These are phyloP conservation scores for Papilio dardanus DNA, from an alignment of 1,140 invertebrate species.

Conservation along the genomic window DNA sequence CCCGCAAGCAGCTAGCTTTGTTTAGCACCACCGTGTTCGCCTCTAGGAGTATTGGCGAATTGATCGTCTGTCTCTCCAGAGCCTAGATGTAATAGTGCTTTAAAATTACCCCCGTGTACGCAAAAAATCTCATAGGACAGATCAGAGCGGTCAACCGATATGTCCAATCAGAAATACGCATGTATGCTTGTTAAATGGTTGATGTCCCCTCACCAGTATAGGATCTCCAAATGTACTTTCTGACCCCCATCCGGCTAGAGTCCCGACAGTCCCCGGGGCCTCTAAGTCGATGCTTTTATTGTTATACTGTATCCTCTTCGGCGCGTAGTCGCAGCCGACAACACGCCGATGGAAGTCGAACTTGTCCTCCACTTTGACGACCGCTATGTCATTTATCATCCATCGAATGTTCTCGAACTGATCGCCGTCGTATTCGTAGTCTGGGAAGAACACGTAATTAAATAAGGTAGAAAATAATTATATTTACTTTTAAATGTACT, in stretches of 20 bases:
- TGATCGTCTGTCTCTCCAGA: conserved; percentile 35
- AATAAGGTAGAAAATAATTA: conserved; percentile 7
- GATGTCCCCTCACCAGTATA: background rate
- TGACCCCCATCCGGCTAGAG: conserved; percentile 67
- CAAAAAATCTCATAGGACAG: too few relatives aligned
- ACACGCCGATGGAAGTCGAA: conserved; percentile 65
- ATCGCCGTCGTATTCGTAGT: conserved; percentile 64
- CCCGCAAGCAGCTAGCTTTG: conserved; percentile 57
- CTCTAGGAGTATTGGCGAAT: conserved; percentile 58
- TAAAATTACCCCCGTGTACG: too few relatives aligned
- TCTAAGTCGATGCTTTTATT: conserved; percentile 54
- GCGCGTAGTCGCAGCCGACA: conserved; percentile 66
- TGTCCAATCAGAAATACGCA: too few relatives aligned
- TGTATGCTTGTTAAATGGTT: too few relatives aligned
- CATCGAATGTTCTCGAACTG: conserved; percentile 67
- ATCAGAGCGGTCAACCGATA: too few relatives aligned
- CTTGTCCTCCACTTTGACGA: conserved; percentile 64
- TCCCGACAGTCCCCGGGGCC: conserved; percentile 47
- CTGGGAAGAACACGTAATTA: conserved; percentile 42
- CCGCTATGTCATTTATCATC: conserved; percentile 72
- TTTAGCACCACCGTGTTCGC: conserved; percentile 55
- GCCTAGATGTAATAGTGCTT: conserved; percentile 39
- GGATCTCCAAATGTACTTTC: conserved; percentile 53
- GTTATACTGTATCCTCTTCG: conserved; percentile 57
- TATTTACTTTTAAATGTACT: background rate